Percentiles rank a stretch among this genome's conserved stretches.
phyloP scores from a whole-genome alignment of 2,113 vertebrate species.

The Macheiramphus alcinus region DNA sequence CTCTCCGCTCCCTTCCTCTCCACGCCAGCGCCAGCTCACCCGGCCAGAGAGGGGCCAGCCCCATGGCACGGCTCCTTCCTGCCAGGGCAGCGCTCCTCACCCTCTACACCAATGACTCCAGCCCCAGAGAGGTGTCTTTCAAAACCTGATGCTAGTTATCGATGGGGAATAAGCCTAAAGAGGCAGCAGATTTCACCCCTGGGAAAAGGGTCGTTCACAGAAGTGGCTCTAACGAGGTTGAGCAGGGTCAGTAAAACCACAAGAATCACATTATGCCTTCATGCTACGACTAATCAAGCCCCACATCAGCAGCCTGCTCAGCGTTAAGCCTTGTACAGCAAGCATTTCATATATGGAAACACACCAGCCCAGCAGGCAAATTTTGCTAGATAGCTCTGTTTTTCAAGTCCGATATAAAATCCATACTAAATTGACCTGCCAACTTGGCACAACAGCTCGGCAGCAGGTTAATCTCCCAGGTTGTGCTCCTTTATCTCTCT shows the following conservation, averaged over 20 bases:
- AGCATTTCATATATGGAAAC: neutral
- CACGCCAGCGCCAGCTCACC: neutral
- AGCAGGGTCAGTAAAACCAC: neutral
- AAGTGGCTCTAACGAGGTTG: neutral
- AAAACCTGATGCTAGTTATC: neutral
- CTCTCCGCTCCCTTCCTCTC: neutral
- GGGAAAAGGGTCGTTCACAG: neutral
- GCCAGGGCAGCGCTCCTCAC: neutral
- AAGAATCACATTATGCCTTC: too few relatives aligned
- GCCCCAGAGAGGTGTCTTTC: neutral
- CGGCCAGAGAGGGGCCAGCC: neutral
- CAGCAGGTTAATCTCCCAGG: neutral
- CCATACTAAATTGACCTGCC: neutral
- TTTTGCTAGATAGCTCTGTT: neutral
- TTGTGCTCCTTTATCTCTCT: neutral
- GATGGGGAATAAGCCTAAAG: neutral
- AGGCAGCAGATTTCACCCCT: neutral
- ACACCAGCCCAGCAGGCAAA: neutral
- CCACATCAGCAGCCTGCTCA: neutral
- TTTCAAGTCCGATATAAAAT: neutral
- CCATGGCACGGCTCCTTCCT: too few relatives aligned
- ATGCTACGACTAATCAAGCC: neutral
- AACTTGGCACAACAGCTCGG: neutral
- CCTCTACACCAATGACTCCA: neutral
- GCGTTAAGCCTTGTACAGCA: neutral